These are phyloP conservation scores for Arizona elegans DNA, from an alignment of 2,113 vertebrate species.

Conservation along the genomic window DNA sequence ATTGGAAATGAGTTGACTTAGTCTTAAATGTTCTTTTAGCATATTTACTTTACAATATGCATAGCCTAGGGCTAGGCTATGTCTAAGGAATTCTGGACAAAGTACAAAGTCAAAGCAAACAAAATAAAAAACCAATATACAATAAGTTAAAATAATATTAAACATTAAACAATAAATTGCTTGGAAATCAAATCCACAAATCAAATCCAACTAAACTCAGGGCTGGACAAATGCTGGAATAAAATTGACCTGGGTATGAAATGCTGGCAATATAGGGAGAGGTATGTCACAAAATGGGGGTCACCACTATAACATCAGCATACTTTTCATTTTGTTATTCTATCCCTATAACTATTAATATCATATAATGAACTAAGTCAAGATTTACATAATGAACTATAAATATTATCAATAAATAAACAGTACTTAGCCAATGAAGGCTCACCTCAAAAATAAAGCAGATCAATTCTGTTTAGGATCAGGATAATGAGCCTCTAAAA, in stretches of 20 bases:
- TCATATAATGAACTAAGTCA: neutral
- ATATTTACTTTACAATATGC: neutral
- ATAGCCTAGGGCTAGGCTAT: neutral
- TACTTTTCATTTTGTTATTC: neutral
- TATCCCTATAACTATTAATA: neutral
- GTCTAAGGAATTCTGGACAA: neutral
- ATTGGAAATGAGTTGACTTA: neutral
- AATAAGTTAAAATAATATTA: neutral
- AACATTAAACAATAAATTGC: neutral
- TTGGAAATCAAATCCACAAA: neutral
- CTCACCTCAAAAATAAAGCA: neutral
- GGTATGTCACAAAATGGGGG: neutral
- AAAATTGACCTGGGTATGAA: neutral
- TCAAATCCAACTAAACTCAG: neutral
- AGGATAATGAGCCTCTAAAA: neutral
- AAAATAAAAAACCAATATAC: neutral
- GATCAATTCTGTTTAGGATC: neutral
- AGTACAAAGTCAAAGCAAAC: neutral
- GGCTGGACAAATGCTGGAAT: neutral
- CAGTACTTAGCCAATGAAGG: neutral
- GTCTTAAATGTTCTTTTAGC: neutral
- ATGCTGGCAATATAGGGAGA: neutral
- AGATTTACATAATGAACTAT: neutral
- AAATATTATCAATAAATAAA: neutral
- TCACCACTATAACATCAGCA: neutral